A percentile compares a stretch with the other conserved stretches of the same genome.
phyloP scores from a whole-genome alignment of 2,113 vertebrate species.

The Bos taurus region DNA sequence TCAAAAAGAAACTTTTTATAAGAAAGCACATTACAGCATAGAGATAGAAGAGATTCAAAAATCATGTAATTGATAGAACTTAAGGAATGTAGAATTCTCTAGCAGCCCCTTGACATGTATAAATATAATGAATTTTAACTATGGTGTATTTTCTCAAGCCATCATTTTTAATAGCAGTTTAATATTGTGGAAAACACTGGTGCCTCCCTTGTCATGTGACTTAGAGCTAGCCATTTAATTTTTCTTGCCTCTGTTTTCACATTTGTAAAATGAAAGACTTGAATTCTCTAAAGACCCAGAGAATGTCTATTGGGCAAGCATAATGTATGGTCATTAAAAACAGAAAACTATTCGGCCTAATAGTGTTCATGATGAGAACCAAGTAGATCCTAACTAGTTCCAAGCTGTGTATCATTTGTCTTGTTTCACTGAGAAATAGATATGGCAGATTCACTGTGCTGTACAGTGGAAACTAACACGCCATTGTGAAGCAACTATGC shows the following conservation, averaged over 20 bases:
- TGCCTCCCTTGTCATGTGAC: neutral
- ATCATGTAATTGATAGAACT: neutral
- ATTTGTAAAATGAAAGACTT: slow-evolving; percentile 17
- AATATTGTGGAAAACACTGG: neutral
- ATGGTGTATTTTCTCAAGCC: neutral
- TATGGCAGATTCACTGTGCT: neutral
- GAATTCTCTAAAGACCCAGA: neutral
- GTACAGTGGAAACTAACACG: neutral
- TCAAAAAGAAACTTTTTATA: neutral
- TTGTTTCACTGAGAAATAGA: neutral
- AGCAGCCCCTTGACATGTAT: neutral
- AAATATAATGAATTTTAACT: neutral
- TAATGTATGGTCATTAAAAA: neutral
- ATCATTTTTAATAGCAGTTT: neutral
- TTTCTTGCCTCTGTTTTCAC: neutral
- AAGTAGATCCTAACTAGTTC: neutral
- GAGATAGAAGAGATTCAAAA: neutral
- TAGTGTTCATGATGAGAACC: neutral
- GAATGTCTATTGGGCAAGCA: slow-evolving; percentile 4
- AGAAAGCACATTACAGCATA: neutral
- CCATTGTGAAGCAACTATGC: neutral
- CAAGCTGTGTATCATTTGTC: neutral
- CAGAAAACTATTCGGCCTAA: slow-evolving; percentile 28
- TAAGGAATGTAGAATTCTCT: neutral
- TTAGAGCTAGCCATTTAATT: neutral